Evolutionary conservation across 1,140 invertebrate species (phyloP), one percentile per base, ranked within the genome.

Genomic region (Olivierus martensii): DNA sequence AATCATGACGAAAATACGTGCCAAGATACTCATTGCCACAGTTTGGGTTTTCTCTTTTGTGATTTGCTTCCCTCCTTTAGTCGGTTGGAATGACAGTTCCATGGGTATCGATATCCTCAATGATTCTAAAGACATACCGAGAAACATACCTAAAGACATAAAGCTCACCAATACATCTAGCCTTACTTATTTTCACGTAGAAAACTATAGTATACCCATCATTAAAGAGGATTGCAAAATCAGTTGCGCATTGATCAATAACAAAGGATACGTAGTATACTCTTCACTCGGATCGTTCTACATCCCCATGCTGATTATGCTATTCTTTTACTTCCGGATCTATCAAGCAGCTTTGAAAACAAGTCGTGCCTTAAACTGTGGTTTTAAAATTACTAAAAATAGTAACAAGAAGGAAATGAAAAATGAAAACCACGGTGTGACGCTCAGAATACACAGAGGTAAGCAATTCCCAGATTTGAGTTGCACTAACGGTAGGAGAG

Each of bases 281-380:
- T 92, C 88, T 4, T 90, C 91, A 2, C 77, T 93, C 19, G 89
- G 91, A 9, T 93, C 89, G 47, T 97, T 97, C 77, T 93, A 91
- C 68, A 83, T 96, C 61, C 92, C 93, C 11, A 91, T 92, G 81
- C 79, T 91, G 59, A 82, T 96, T 36, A 95, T 96, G 86, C 73
- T 94, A 47, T 93, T 95, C 75, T 88, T 97, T 71, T 96, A 97
- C 71, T 90, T 88, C 78, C 77, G 87, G 57, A 96, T 97, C 61
- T 96, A 96, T 72, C 79, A 83, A 51, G 89, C 89, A 0, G 90
- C 90, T 15, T 80, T 88, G 3, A 80, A 83, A 54, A 92, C 90
- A 1, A 91, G 88, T 0, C 80, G 81, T 58, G 87, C 88, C 28
- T 87, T 93, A 19, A 63, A 70, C 51, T 64, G 71, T 79, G 92